Evolutionary conservation across 2,797 vertebrate genomes (phyloP).

Genomic region (Ctenosaura bakeri): DNA sequence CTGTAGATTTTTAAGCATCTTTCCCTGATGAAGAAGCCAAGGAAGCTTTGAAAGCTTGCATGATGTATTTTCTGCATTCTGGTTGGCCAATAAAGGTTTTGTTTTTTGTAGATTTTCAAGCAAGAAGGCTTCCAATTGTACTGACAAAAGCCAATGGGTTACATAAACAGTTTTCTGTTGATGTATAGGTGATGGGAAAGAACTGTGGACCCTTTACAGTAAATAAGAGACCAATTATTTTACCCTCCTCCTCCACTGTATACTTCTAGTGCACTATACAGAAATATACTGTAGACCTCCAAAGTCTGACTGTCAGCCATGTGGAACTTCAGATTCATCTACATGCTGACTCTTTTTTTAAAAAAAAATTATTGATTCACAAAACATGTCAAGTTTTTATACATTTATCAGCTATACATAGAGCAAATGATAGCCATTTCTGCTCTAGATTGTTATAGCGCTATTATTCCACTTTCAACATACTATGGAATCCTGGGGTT

Average conservation of each 20-base stretch:
- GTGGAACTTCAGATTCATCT: background rate
- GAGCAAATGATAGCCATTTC: too few species aligned
- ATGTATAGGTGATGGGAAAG: background rate
- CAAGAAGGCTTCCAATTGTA: background rate
- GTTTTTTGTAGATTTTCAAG: background rate
- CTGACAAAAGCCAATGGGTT: background rate
- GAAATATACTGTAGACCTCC: background rate
- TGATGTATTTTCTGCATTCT: too few species aligned
- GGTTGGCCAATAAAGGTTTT: too few species aligned
- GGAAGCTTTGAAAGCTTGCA: too few species aligned
- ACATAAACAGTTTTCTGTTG: background rate
- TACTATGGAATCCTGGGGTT: too few species aligned
- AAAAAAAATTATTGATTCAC: background rate
- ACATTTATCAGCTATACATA: background rate
- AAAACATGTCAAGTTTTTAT: background rate
- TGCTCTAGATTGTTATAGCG: too few species aligned
- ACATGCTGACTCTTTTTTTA: background rate
- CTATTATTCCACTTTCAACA: too few species aligned
- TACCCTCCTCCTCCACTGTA: too few species aligned
- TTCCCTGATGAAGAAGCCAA: too few species aligned
- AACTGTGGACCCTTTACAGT: background rate
- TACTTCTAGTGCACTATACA: background rate
- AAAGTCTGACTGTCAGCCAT: background rate
- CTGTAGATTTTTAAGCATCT: too few species aligned
- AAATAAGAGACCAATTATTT: too few species aligned